Evolutionary conservation across 2,888 invertebrate species (phyloP).

Genomic region (Clistopyga incitator): DNA sequence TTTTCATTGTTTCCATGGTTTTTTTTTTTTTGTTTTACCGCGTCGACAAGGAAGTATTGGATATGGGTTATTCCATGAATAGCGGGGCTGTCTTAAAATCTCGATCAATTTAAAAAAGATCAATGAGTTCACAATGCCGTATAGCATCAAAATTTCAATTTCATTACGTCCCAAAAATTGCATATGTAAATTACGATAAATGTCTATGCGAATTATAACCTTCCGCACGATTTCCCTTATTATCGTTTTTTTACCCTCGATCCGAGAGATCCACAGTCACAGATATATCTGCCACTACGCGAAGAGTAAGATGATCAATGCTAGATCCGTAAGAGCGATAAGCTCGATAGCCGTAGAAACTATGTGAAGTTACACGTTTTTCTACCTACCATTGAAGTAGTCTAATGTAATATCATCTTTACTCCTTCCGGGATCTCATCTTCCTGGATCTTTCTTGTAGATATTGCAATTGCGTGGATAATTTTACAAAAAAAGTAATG

Average conservation of each 20-base stretch:
- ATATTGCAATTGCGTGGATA: background rate
- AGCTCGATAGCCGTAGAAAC: slow-evolving; percentile 37
- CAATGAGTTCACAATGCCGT: no score
- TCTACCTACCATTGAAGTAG: background rate
- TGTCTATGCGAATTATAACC: background rate
- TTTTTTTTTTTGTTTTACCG: background rate
- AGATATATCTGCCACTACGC: slow-evolving; percentile 18
- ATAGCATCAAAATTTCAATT: no score
- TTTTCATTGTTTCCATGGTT: background rate
- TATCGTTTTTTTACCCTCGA: no score
- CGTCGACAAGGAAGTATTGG: background rate
- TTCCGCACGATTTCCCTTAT: background rate
- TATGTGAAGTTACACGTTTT: slow-evolving; percentile 20
- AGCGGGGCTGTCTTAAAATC: no score
- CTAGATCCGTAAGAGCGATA: slow-evolving; percentile 38
- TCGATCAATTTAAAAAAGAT: no score
- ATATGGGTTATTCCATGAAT: background rate
- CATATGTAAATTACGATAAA: no score
- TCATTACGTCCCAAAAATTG: no score
- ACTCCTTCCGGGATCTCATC: slow-evolving; percentile 37
- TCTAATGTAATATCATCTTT: slow-evolving; percentile 19
- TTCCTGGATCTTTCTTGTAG: slow-evolving; percentile 26
- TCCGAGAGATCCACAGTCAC: slow-evolving; percentile 7
- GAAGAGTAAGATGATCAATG: slow-evolving; percentile 37
- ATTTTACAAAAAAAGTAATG: background rate